phyloP scores from a whole-genome alignment of 2,888 invertebrate species.

The Esperia sulphurella region DNA sequence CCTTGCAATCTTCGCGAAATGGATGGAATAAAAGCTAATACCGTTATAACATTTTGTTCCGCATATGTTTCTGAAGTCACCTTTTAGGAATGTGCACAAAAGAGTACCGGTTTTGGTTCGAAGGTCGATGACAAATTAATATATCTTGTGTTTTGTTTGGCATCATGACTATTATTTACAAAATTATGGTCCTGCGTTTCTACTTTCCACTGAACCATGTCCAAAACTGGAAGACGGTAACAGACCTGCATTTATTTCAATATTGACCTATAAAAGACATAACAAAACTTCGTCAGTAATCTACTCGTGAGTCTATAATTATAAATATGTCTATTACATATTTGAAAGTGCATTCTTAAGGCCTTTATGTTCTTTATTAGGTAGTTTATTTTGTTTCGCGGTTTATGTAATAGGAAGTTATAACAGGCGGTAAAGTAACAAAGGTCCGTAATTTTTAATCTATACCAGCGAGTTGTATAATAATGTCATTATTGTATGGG shows the following conservation, averaged over 20 bases:
- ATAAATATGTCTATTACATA: conserved; percentile 1
- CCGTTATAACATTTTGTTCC: conserved; percentile 21
- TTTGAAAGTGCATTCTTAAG: conserved; percentile 23
- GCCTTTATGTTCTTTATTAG: conserved; percentile 24
- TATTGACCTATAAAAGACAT: background rate
- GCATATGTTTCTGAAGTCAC: conserved; percentile 12
- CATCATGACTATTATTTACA: conserved; percentile 7
- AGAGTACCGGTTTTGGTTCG: conserved; percentile 12
- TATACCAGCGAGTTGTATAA: conserved; percentile 49
- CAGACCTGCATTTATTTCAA: background rate
- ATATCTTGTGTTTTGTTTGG: conserved; percentile 11
- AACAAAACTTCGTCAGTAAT: background rate
- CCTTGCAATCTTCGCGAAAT: conserved; percentile 10
- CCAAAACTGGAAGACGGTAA: background rate
- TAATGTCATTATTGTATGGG: conserved; percentile 30
- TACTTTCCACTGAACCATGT: conserved; percentile 4
- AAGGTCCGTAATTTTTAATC: conserved; percentile 42
- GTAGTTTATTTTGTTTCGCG: conserved; percentile 29
- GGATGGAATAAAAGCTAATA: conserved; percentile 19
- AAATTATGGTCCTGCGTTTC: background rate
- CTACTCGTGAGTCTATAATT: background rate
- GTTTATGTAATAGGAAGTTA: conserved; percentile 37
- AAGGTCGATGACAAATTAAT: conserved; percentile 19
- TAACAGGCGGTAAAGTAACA: conserved; percentile 32
- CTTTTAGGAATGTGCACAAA: conserved; percentile 16